phyloP scores from a whole-genome alignment of 92 coral and sea anemone genomes.

The Pocillopora meandrina region DNA sequence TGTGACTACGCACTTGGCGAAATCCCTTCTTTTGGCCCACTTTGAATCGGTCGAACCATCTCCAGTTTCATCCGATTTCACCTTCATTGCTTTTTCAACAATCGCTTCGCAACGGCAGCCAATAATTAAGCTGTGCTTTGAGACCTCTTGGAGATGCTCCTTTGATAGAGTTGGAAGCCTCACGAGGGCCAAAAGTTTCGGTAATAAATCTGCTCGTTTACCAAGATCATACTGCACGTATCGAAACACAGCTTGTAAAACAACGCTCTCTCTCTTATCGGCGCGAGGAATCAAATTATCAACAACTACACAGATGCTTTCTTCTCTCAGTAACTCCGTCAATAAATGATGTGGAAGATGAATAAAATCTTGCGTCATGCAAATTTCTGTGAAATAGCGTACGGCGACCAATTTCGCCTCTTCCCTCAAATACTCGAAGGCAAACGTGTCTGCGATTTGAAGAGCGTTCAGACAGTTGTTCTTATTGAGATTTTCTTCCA shows the following conservation, averaged over 20 bases:
- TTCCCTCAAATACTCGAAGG: constrained; percentile 41
- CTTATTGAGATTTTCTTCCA: constrained; percentile 43
- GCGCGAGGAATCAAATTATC: constrained; percentile 60
- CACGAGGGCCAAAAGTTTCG: constrained; percentile 57
- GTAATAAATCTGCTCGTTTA: constrained; percentile 28
- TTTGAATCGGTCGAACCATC: neutral
- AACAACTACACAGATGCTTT: constrained; percentile 48
- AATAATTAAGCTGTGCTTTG: constrained; percentile 1
- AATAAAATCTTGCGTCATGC: constrained; percentile 55
- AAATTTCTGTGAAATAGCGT: constrained; percentile 52
- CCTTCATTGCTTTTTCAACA: constrained; percentile 48
- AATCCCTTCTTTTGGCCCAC: constrained; percentile 57
- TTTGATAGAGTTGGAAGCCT: constrained; percentile 60
- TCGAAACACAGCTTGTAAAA: constrained; percentile 58
- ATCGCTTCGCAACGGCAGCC: neutral
- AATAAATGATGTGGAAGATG: constrained; percentile 45
- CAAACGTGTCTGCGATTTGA: constrained; percentile 60
- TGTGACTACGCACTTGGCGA: neutral
- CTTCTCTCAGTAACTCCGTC: constrained; percentile 50
- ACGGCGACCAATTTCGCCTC: constrained; percentile 35
- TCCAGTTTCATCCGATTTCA: neutral
- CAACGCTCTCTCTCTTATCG: constrained; percentile 56
- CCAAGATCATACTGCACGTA: constrained; percentile 58
- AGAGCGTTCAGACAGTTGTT: constrained; percentile 54
- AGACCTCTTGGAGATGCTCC: constrained; percentile 43